Base-by-base conservation (phyloP, 2,888 invertebrate species). In the Micropterix aruncella region DNA sequence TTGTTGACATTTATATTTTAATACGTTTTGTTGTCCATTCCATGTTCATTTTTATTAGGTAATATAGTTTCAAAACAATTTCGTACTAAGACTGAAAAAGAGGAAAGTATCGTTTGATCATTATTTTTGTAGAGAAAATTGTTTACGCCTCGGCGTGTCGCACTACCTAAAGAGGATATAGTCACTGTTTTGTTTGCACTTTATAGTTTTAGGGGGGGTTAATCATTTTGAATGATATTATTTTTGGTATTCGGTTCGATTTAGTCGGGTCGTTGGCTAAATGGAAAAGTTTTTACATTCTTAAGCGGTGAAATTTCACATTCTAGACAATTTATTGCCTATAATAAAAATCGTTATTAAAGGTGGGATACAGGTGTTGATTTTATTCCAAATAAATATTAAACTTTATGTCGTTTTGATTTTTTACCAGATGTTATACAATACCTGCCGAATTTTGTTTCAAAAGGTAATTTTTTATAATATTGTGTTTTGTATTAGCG, bases 1-100 rank as follows among this genome's bases (percentile, higher is more conserved):
- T 61, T 60, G 61, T 55, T 57, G 56, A 56, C 46, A 45, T 46
- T 46, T 47, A 47, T 48, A 44, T 39, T 48, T 41, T 45, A n/a
- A n/a, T n/a, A 48, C 36, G 46, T 48, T 43, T 43, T 44, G 40
- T 44, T 44, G 39, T 49, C 38, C 41, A 44, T 44, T 44, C 44
- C 16, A 46, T 42, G 40, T 46, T 46, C 42, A 38, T 43, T 27
- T 27, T 27, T 27, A 18, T 42, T 42, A 16, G 16, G 15, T 37
- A 16, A 3, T 27, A 15, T 47, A 19, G 41, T 42, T 45, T 39
- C 38, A 16, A n/a, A 2, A 38, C 17, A 36, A 27, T 39, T 19
- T 16, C 4, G 15, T 18, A 18, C 14, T 18, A 19, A 41, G 37
- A 40, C 27, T 41, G 38, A 36, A 27, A 27, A 45, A 42, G 19